phyloP scores from a whole-genome alignment of 2,888 invertebrate species.

The Ischnus inquisitorius region DNA sequence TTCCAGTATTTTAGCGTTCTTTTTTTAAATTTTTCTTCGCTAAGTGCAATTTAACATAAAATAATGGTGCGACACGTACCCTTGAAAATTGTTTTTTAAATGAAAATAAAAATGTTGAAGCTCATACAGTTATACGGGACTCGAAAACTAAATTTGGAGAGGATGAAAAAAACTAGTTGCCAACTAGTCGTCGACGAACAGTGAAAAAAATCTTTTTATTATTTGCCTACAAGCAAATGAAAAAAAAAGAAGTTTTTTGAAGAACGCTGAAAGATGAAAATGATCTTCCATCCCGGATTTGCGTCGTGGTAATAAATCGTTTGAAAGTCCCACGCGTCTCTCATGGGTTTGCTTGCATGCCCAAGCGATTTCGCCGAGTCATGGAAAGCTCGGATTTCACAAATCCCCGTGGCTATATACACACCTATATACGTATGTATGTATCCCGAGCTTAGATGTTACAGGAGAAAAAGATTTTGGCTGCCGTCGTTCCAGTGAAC shows the following conservation, averaged over 20 bases:
- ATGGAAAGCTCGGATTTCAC: conserved; percentile 55
- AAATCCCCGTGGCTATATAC: conserved; percentile 39
- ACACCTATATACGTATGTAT: conserved; percentile 2
- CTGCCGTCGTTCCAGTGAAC: conserved; percentile 55
- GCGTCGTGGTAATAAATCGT: conserved; percentile 56
- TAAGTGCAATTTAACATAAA: no score
- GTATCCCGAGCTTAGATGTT: conserved; percentile 23
- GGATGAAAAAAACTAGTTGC: no score
- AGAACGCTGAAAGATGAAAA: conserved; percentile 39
- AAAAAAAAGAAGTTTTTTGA: background rate
- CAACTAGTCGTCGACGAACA: no score
- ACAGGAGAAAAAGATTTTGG: conserved; percentile 34
- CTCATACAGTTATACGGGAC: no score
- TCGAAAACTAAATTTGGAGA: no score
- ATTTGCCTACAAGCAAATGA: background rate
- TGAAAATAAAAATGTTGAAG: no score
- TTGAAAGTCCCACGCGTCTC: conserved; percentile 41
- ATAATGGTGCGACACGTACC: no score
- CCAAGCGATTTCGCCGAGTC: conserved; percentile 57
- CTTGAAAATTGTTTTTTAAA: no score
- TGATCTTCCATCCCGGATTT: conserved; percentile 51
- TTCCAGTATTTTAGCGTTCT: background rate
- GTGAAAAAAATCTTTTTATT: background rate
- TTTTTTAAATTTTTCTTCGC: background rate
- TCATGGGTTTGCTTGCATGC: conserved; percentile 38